These are phyloP conservation scores for Muntiacus muntjak DNA, from an alignment of 2,113 vertebrate genomes.

Conservation along the genomic window DNA sequence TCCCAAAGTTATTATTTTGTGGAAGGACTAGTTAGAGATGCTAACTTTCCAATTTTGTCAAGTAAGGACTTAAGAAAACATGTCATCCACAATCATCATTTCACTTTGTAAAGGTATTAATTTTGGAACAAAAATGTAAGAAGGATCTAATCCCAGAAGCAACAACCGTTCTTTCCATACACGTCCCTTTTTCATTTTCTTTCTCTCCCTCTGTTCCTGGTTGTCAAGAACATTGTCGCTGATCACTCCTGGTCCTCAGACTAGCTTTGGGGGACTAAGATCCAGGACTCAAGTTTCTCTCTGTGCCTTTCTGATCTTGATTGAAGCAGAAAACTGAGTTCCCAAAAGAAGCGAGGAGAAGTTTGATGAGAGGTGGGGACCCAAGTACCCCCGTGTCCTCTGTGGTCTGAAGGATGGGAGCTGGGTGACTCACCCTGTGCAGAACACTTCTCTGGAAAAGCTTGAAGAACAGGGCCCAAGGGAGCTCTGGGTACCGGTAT, in stretches of 20 bases:
- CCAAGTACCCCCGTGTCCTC: not conserved
- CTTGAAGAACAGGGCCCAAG: slow-evolving; percentile 34
- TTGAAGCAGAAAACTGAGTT: not conserved
- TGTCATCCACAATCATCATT: not conserved
- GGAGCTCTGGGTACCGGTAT: not conserved
- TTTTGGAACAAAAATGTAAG: slow-evolving; percentile 19
- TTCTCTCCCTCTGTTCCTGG: not conserved
- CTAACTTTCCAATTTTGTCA: slow-evolving; percentile 34
- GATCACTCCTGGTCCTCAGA: not conserved
- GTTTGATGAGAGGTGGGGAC: not conserved
- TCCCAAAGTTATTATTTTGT: not conserved
- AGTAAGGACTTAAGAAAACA: slow-evolving; percentile 33
- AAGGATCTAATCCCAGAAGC: not conserved
- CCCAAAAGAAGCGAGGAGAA: not conserved
- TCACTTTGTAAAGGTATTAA: not conserved
- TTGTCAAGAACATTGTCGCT: not conserved
- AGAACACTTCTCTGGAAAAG: slow-evolving; percentile 33
- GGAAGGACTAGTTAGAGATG: not conserved
- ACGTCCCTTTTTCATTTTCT: not conserved
- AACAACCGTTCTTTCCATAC: not conserved
- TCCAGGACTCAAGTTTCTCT: not conserved
- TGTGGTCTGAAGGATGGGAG: not conserved
- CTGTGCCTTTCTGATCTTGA: not conserved
- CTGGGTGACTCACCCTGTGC: slow-evolving; percentile 42
- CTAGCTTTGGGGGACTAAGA: not conserved